These are phyloP conservation scores for Bergia sp. DNA, from an alignment of 92 coral and sea anemone species.

Conservation along the genomic window DNA sequence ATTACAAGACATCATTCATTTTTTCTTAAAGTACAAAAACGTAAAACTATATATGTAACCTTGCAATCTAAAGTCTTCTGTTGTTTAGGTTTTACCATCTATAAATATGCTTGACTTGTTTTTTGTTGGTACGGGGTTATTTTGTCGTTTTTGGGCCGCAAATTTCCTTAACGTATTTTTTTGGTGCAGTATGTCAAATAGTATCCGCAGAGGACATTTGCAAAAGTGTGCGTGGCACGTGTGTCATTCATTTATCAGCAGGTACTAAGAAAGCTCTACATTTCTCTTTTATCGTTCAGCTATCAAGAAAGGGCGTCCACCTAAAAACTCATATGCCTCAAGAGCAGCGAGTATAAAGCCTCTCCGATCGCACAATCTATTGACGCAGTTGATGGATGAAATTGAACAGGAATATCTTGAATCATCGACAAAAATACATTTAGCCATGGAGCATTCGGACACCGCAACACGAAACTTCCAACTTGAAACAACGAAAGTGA, in stretches of 20 bases:
- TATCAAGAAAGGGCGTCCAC: constrained; percentile 18
- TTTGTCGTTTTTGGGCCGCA: not conserved
- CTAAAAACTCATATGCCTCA: not conserved
- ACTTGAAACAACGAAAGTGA: not conserved
- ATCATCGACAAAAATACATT: not conserved
- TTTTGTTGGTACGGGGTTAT: not conserved
- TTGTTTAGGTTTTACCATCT: no score
- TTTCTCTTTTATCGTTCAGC: not conserved
- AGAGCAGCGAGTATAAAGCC: not conserved
- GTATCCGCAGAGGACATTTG: not conserved
- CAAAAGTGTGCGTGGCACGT: not conserved
- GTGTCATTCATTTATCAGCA: not conserved
- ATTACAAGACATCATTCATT: not conserved
- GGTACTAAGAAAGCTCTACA: not conserved
- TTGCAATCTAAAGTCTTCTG: not conserved
- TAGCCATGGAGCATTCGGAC: not conserved
- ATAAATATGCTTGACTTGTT: not conserved
- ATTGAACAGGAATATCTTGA: not conserved
- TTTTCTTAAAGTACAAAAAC: not conserved
- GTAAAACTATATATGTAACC: not conserved
- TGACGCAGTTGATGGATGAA: constrained; percentile 8
- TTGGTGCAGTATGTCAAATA: not conserved
- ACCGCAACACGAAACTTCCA: not conserved
- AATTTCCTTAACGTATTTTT: no score
- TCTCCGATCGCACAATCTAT: not conserved